Conservation (phyloP, 1,140 invertebrate species). For the Dolichoris vasculosae region DNA sequence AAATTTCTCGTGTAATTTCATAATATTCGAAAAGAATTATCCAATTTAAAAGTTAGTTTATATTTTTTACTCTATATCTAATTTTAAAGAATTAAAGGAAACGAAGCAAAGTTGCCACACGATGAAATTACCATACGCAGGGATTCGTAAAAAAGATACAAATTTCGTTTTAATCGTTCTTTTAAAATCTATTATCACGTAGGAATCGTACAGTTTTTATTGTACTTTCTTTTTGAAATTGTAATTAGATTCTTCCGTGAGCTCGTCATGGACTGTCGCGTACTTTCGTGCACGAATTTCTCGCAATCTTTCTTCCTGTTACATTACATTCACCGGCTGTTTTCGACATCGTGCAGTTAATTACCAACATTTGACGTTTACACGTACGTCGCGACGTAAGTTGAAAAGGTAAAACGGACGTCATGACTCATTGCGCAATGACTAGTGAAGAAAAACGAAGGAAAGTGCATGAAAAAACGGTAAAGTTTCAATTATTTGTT, state of each 20-base stretch:
- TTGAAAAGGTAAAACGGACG: conserved; percentile 41
- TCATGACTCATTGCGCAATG: conserved; percentile 42
- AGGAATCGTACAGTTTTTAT: background rate
- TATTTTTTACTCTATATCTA: too few relatives aligned
- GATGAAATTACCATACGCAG: too few relatives aligned
- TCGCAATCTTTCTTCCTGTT: conserved; percentile 54
- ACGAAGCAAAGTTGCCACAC: too few relatives aligned
- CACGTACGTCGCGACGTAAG: conserved; percentile 52
- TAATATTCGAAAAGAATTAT: too few relatives aligned
- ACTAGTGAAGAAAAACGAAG: background rate
- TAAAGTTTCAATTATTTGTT: background rate
- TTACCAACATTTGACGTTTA: conserved; percentile 63
- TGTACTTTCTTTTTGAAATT: background rate
- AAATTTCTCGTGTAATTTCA: too few relatives aligned
- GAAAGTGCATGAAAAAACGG: background rate
- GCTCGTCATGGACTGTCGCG: conserved; percentile 47
- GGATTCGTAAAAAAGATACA: background rate
- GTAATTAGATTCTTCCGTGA: conserved; percentile 63
- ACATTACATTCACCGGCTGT: conserved; percentile 41
- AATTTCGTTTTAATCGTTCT: background rate
- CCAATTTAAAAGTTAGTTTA: too few relatives aligned
- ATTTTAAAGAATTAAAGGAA: too few relatives aligned
- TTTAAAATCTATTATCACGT: conserved; percentile 12
- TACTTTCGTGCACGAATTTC: conserved; percentile 60
- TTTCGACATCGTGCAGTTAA: conserved; percentile 62